Evolutionary conservation across 2,797 vertebrate species (phyloP).

Genomic region (Syncerus caffer): DNA sequence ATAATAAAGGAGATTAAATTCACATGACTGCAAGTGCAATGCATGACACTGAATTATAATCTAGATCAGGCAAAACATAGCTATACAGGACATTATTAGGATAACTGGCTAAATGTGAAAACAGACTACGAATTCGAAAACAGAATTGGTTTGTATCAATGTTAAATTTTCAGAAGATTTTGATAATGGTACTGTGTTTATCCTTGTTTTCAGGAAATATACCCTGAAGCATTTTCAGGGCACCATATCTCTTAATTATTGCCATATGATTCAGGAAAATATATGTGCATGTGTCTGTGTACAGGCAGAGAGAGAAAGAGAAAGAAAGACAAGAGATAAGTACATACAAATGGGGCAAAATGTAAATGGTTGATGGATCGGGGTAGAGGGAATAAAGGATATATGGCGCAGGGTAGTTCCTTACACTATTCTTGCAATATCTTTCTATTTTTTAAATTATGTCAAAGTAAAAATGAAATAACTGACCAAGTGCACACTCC

Average conservation of each 20-base stretch:
- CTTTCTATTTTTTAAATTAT: background rate
- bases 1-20: background rate
- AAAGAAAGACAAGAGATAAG: background rate
- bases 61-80: background rate
- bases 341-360: background rate
- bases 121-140: background rate
- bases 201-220: background rate
- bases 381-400: background rate
- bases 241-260: background rate
- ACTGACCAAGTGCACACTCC: background rate
- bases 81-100: background rate
- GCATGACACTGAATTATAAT: background rate
- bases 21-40: background rate
- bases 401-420: background rate
- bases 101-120: conserved; percentile 9
- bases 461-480: background rate
- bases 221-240: background rate
- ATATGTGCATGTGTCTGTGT: background rate
- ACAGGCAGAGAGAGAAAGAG: background rate
- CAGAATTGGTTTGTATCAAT: background rate
- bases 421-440: background rate
- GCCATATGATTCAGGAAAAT: background rate
- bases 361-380: background rate
- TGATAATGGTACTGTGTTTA: background rate
- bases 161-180: background rate